These are phyloP conservation scores for Pentamera pediparva DNA, from an alignment of 53 echinoderm and acorn worm genomes.

Conservation along the genomic window DNA sequence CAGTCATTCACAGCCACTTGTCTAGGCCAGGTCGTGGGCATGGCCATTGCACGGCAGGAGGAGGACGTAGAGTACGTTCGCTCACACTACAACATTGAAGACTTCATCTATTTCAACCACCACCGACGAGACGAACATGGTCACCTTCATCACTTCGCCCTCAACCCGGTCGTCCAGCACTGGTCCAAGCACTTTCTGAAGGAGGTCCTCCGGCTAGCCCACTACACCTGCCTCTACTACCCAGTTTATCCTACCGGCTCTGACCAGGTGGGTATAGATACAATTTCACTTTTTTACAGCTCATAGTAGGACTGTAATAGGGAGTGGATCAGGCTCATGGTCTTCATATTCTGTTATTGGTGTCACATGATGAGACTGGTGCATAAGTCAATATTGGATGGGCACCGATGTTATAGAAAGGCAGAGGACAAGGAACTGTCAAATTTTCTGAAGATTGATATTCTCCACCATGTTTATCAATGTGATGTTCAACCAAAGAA, in stretches of 20 bases:
- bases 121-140: slow-evolving; percentile 95
- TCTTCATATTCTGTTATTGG: too few species aligned
- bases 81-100: slow-evolving; percentile 97
- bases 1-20: slow-evolving; percentile 89
- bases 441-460: too few species aligned
- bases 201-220: slow-evolving; percentile 80
- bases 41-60: slow-evolving; percentile 79
- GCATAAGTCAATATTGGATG: too few species aligned
- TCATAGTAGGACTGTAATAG: too few species aligned
- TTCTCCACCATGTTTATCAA: too few species aligned
- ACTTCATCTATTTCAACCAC: slow-evolving; percentile 99
- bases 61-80: slow-evolving; percentile 98
- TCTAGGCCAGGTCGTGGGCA: slow-evolving; percentile 77
- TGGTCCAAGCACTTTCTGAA: slow-evolving; percentile 86
- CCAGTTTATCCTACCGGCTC: slow-evolving; percentile 62
- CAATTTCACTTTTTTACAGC: too few species aligned
- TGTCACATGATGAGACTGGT: too few species aligned
- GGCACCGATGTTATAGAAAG: too few species aligned
- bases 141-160: slow-evolving; percentile 88
- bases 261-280: slow-evolving; percentile 12
- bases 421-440: too few species aligned
- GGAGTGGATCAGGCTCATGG: too few species aligned
- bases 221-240: slow-evolving; percentile 90
- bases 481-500: too few species aligned
- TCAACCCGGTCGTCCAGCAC: slow-evolving; percentile 92